Conservation (phyloP, 2,888 invertebrate genomes). For the Palloptera scutellata region DNA sequence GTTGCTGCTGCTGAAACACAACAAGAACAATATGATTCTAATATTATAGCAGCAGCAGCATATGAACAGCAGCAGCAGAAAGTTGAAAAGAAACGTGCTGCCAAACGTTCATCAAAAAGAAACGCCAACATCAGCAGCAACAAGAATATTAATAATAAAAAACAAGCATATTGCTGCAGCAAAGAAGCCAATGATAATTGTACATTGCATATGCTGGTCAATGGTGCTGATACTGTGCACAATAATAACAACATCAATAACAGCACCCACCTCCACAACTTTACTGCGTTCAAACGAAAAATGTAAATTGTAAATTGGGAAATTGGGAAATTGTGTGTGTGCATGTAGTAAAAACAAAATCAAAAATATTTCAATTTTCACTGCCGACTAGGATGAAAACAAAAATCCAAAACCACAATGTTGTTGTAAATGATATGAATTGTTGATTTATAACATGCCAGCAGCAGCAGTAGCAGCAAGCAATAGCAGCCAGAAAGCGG, state of each 20-base stretch:
- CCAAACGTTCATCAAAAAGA: too few species aligned
- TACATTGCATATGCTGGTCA: too few species aligned
- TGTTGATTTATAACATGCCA: too few species aligned
- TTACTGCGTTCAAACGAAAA: conserved; percentile 9
- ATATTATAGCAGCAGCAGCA: conserved; percentile 19
- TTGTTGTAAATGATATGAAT: too few species aligned
- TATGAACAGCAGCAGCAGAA: conserved; percentile 30
- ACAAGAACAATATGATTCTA: background rate
- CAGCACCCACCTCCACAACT: conserved; percentile 11
- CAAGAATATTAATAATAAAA: too few species aligned
- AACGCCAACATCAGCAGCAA: too few species aligned
- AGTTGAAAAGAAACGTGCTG: background rate
- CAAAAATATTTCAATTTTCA: background rate
- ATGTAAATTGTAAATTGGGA: too few species aligned
- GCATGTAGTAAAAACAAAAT: background rate
- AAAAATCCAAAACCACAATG: background rate
- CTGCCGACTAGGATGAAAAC: background rate
- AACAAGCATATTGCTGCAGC: too few species aligned
- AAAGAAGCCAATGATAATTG: too few species aligned
- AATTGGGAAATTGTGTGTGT: background rate
- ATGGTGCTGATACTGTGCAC: background rate
- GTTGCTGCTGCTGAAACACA: background rate
- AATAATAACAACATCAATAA: conserved; percentile 26
- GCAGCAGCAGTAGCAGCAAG: background rate
- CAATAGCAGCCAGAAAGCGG: background rate